phyloP scores from a whole-genome alignment of 2,888 invertebrate species.

The Mechanitis messenoides region DNA sequence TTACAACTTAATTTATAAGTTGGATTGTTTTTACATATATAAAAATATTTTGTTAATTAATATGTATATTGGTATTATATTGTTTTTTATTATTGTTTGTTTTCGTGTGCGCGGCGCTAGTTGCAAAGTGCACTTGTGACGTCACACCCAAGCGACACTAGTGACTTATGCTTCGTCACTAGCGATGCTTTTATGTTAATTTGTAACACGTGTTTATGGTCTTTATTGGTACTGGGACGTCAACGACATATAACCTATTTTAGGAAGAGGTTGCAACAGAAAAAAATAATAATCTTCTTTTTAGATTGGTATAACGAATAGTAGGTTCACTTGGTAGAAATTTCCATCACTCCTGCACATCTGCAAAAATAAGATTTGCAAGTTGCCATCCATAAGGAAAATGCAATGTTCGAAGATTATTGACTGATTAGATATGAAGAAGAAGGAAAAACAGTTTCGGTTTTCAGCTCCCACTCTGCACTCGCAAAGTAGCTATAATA shows the following conservation, averaged over 20 bases:
- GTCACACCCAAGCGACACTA: conserved; percentile 27
- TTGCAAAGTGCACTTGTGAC: conserved; percentile 5
- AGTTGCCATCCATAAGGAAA: too few relatives aligned
- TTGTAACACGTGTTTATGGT: conserved; percentile 30
- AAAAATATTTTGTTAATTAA: conserved; percentile 2
- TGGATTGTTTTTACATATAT: too few relatives aligned
- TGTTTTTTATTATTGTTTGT: neutral
- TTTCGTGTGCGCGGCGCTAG: neutral
- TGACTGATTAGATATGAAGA: too few relatives aligned
- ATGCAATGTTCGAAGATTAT: too few relatives aligned
- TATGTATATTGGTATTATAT: conserved; percentile 10
- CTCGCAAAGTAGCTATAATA: too few relatives aligned
- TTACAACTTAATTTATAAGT: too few relatives aligned
- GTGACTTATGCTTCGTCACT: conserved; percentile 46
- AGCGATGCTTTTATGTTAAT: conserved; percentile 39
- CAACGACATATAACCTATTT: conserved; percentile 9
- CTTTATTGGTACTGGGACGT: conserved; percentile 17
- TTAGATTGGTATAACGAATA: neutral
- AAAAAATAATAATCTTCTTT: neutral
- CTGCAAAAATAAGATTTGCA: too few relatives aligned
- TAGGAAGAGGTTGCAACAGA: too few relatives aligned
- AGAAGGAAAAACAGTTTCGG: too few relatives aligned
- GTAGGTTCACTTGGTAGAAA: too few relatives aligned
- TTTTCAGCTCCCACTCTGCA: too few relatives aligned
- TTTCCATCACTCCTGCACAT: too few relatives aligned